Evolutionary conservation across 2,797 vertebrate genomes (phyloP), one percentile per base, ranked within the genome.

Genomic region (Chromobotia macracanthus): DNA sequence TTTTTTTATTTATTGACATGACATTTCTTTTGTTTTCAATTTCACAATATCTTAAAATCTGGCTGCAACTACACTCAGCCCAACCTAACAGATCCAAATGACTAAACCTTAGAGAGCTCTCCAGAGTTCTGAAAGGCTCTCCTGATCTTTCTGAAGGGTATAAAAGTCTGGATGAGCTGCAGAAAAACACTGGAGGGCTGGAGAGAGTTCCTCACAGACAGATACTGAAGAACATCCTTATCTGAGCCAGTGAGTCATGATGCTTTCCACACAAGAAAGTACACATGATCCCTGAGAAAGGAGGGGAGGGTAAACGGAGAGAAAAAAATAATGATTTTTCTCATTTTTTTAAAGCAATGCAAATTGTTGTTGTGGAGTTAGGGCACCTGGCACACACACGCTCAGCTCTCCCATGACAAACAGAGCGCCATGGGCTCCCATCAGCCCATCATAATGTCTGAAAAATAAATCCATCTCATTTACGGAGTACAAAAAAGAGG

Each of bases 391-490:
- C 61, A 23, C 65, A 19, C 72, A 70, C 66, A 48, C 38, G 23
- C 58, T 61, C 46, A 50, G 66, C 31, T 19, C 35, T 46, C 68
- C 41, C 58, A 86, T 76, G 78, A 82, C 67, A 75, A 84, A 69
- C 65, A 50, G 72, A 56, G 51, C 78, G 69, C 70, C 69, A 76
- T 70, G 67, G 67, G 64, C 51, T 76, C 58, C 18, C 71, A 82
- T 84, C 81, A 72, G 41, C 75, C 75, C 60, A 82, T 84, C 75
- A 84, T 55, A 79, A 73, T 64, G 67, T 70, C 69, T 72, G 13
- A 18, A 28, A 68, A 81, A 77, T 64, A 81, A 77, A 84, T 83
- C 69, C 76, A 81, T 50, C 74, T 83, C 72, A 79, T 79, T 81
- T 78, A 77, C 71, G 16, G 19, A 78, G 69, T 63, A 82, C 71